Percentiles rank a stretch among this genome's conserved stretches.
phyloP scores from a whole-genome alignment of 2,797 vertebrate species.

The Aselliscus stoliczkanus region DNA sequence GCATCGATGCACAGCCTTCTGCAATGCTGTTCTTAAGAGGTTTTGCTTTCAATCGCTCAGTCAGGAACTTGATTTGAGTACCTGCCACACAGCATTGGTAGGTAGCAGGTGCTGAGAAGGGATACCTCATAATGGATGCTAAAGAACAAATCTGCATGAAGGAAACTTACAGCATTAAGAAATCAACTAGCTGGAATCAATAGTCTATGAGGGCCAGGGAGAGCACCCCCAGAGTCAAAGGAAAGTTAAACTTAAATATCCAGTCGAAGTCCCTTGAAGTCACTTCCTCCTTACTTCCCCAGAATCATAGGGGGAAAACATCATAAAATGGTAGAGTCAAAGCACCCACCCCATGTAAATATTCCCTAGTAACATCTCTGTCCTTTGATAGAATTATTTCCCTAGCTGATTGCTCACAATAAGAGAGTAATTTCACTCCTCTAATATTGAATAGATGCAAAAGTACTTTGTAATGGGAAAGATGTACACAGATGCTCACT shows the following conservation, averaged over 20 bases:
- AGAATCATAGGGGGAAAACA: not conserved
- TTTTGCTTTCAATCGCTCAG: not conserved
- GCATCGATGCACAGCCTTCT: not conserved
- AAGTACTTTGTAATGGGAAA: not conserved
- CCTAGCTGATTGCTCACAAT: not conserved
- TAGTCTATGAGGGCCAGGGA: not conserved
- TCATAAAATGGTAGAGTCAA: not conserved
- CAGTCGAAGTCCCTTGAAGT: not conserved
- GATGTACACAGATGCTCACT: not conserved
- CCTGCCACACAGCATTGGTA: not conserved
- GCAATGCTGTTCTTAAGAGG: not conserved
- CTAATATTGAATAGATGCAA: not conserved
- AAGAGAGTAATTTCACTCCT: not conserved
- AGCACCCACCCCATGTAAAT: not conserved
- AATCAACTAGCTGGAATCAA: not conserved
- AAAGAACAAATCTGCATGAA: not conserved
- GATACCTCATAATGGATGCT: not conserved
- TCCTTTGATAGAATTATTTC: not conserved
- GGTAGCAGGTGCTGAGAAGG: not conserved
- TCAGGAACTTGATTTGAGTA: not conserved
- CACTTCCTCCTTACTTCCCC: not conserved
- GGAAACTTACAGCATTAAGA: not conserved
- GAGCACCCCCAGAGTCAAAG: not conserved
- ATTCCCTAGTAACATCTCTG: not conserved
- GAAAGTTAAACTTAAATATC: not conserved